Evolutionary conservation across 2,113 vertebrate genomes (phyloP), one percentile per base, ranked within the genome.

Genomic region (Daboia siamensis): DNA sequence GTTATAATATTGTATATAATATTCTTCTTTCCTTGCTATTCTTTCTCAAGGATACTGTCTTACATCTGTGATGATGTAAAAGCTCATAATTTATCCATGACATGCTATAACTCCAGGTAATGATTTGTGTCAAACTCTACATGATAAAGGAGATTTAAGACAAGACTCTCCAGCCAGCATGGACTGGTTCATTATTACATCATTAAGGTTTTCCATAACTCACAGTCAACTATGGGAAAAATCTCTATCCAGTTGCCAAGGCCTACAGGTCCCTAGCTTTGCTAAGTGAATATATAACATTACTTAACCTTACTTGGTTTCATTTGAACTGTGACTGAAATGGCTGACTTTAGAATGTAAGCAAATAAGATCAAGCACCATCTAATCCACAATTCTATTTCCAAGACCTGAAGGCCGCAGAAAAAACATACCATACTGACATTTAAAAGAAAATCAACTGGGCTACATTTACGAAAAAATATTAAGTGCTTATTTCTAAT

Each of bases 211-310:
- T 93, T 93, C 95, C 94, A 10, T 93, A 94, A 95, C 89, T 86
- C 80, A 64, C 92, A 94, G 52, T 93, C 94, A 92, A 94, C 56
- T 93, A 90, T 89, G 92, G 92, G 94, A 93, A 94, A 95, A 96
- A 95, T 51, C 48, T 85, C 93, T 93, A 87, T 95, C 93, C 95
- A 88, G 2, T 64, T 95, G 95, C 94, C 95, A 97, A 95, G 94
- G 21, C 86, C 54, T 89, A 89, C 0, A 0, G 90, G 93, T 69
- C 26, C 0, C 90, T 88, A 86, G 74, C 88, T n/a, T 23, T 51
- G 92, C 55, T 92, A 95, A 93, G 93, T 87, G 64, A 95, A 93
- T 0, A 0, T 44, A 94, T 90, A 94, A 57, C 93, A 15, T 94
- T 0, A 0, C 33, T 93, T 90, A 94, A 57, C 92, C 94, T 94